Evolutionary conservation across 2,888 invertebrate genomes (phyloP), one percentile per base, ranked within the genome.

Genomic region (Encarsia formosa): DNA sequence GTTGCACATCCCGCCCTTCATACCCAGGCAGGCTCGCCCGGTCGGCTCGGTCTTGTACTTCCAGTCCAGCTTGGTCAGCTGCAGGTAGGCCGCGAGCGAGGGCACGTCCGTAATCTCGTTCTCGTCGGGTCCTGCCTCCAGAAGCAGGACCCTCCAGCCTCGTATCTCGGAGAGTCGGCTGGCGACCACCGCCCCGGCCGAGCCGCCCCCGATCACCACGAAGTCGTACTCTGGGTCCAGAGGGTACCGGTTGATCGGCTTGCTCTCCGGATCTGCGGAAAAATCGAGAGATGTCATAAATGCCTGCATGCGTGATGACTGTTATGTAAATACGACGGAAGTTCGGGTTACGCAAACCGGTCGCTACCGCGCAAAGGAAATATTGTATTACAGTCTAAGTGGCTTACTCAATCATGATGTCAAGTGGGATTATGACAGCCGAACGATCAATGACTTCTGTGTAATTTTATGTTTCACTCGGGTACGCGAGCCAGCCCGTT

Each of bases 81-180:
- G 92, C 40, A 93, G 77, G 71, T 91, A 93, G 1, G 88, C 90
- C 0, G 91, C 88, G 64, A 92, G 71, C 42, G 91, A 90, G 23
- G 91, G 91, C 52, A 91, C 91, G 70, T 91, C 91, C 2, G 88
- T 85, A 57, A 91, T 86, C 75, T 91, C 90, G 74, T 90, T 91
- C 71, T 91, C 91, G 63, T 91, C 89, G 1, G 88, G 88, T 22
- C 91, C 92, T 37, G 88, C 90, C 75, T 92, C 92, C 43, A 92
- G 72, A 5, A 92, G 77, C 24, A 92, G 77, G 1, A 89, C 83
- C 57, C 82, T 86, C 90, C 90, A 91, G 37, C 81, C 77, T 5
- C 82, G 78, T 35, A 88, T 77, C 73, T 91, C 91, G 15, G 86
- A 86, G 39, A 91, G 75, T 16, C 93, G 80, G 67, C 81, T 89